Evolutionary conservation across 2,888 invertebrate species (phyloP).

Genomic region (Acleris cristana): DNA sequence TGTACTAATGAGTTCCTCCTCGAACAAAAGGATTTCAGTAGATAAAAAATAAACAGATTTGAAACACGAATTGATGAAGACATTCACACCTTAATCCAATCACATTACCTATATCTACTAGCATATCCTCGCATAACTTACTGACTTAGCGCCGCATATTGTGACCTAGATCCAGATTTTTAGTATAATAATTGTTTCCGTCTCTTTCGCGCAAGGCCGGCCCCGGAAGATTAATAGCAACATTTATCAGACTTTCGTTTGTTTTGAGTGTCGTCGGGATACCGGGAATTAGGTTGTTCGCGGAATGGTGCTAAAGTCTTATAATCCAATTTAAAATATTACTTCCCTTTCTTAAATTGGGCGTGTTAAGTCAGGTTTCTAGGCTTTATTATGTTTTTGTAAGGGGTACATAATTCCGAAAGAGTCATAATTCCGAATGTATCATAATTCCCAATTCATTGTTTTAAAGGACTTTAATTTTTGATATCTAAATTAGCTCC

Average conservation of each 20-base stretch:
- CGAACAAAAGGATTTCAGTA: no score
- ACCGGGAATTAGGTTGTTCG: constrained; percentile 73
- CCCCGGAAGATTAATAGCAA: constrained; percentile 68
- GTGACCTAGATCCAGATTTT: constrained; percentile 60
- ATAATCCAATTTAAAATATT: constrained; percentile 73
- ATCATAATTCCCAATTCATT: no score
- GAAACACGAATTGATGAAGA: no score
- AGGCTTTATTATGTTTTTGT: no score
- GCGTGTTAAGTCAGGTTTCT: constrained; percentile 26
- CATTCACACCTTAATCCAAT: no score
- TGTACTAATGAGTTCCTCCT: no score
- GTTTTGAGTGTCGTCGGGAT: constrained; percentile 75
- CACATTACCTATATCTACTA: constrained; percentile 4
- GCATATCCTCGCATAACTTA: constrained; percentile 21
- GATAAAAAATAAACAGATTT: no score
- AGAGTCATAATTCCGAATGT: no score
- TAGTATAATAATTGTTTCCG: constrained; percentile 57
- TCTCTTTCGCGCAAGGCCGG: constrained; percentile 54
- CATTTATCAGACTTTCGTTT: constrained; percentile 79
- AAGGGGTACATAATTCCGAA: no score
- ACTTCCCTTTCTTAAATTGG: constrained; percentile 40
- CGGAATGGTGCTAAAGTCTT: constrained; percentile 64
- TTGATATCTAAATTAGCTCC: no score
- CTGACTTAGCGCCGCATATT: constrained; percentile 43
- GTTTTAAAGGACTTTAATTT: no score